Conservation (phyloP, 2,888 invertebrate genomes). For the Metopia argyrocephala region DNA sequence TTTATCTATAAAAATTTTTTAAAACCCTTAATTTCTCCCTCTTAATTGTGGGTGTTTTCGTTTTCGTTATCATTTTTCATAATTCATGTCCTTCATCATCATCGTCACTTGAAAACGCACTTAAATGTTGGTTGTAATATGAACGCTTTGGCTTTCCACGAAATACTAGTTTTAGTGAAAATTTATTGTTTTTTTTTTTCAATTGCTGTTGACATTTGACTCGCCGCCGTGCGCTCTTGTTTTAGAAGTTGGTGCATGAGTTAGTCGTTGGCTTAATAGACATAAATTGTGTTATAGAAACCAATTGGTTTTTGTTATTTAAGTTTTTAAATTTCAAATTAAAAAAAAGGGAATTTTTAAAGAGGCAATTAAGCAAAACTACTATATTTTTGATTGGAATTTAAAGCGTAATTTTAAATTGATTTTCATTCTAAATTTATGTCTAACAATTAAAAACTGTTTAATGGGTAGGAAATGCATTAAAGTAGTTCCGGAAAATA, state of each 20-base stretch:
- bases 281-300: constrained; percentile 11
- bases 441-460: background rate
- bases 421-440: background rate
- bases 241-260: background rate
- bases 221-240: constrained; percentile 3
- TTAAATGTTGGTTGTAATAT: constrained; percentile 8
- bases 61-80: constrained; percentile 1
- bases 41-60: constrained; percentile 14
- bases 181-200: constrained; percentile 20
- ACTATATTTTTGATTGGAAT: background rate
- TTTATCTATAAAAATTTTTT: background rate
- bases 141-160: background rate
- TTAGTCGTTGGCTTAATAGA: constrained; percentile 2
- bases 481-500: constrained; percentile 3
- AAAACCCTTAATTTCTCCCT: constrained; percentile 9
- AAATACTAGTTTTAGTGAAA: constrained; percentile 15
- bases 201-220: constrained; percentile 24
- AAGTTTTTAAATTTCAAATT: background rate
- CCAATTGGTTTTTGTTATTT: constrained; percentile 1
- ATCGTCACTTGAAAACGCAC: background rate
- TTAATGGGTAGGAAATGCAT: constrained; percentile 1
- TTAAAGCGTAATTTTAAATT: background rate
- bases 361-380: constrained; percentile 13
- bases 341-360: background rate
- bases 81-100: background rate